phyloP scores from a whole-genome alignment of 2,888 invertebrate species.

The Dermolepida albohirtum region DNA sequence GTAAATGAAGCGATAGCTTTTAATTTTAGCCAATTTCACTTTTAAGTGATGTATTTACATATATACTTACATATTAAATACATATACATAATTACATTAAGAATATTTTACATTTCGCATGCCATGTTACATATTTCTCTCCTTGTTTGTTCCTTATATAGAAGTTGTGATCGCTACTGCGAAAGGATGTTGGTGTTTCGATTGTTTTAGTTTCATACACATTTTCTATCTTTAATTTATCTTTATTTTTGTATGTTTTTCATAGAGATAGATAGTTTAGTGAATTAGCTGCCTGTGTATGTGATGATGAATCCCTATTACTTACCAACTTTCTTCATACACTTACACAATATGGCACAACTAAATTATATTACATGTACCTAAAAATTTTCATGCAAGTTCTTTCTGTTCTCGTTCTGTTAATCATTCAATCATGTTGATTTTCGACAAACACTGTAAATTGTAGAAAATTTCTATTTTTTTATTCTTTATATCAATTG shows the following conservation, averaged over 20 bases:
- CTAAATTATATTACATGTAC: slow-evolving; percentile 34
- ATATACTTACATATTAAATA: slow-evolving; percentile 17
- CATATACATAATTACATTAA: slow-evolving; percentile 33
- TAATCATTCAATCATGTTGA: slow-evolving; percentile 33
- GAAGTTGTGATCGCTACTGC: slow-evolving; percentile 40
- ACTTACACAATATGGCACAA: slow-evolving; percentile 47
- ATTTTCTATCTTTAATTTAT: slow-evolving; percentile 44
- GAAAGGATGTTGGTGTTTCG: slow-evolving; percentile 53
- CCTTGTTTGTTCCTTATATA: slow-evolving; percentile 35
- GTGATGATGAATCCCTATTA: slow-evolving; percentile 45
- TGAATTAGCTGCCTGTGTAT: slow-evolving; percentile 57
- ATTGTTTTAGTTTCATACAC: slow-evolving; percentile 46
- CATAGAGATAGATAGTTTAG: slow-evolving; percentile 54
- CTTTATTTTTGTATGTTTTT: slow-evolving; percentile 53
- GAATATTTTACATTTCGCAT: slow-evolving; percentile 27
- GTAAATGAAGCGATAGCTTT: too few species aligned
- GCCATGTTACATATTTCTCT: slow-evolving; percentile 24
- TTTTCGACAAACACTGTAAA: slow-evolving; percentile 26
- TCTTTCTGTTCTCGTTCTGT: slow-evolving; percentile 32
- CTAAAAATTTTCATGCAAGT: slow-evolving; percentile 14
- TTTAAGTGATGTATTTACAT: slow-evolving; percentile 3
- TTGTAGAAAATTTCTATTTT: too few species aligned
- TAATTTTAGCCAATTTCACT: too few species aligned
- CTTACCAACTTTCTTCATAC: slow-evolving; percentile 43
- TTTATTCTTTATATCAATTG: too few species aligned